Percentiles rank a stretch among this genome's conserved stretches.
Conservation (phyloP, 2,113 vertebrate genomes). For the Romanogobio albipinnatus region DNA sequence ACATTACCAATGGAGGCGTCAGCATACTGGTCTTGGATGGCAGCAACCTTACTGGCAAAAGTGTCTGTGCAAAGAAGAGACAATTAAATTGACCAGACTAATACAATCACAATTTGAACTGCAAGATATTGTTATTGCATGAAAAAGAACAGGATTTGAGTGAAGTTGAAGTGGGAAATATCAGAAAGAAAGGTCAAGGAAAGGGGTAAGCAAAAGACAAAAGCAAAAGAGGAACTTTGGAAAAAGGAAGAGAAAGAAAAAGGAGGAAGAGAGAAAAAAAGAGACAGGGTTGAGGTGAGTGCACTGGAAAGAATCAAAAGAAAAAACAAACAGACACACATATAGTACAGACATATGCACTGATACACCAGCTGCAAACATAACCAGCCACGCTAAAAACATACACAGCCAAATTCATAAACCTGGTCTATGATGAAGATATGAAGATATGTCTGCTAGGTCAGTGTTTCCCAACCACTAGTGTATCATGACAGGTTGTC, state of each 20-base stretch:
- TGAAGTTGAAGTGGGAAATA: slow-evolving; percentile 17
- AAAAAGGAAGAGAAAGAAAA: background rate
- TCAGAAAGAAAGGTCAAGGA: slow-evolving; percentile 16
- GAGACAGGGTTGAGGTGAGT: background rate
- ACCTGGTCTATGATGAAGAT: background rate
- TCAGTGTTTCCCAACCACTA: too few relatives aligned
- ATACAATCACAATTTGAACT: background rate
- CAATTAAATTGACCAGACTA: background rate
- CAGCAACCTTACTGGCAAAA: slow-evolving; percentile 83
- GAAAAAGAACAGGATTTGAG: background rate
- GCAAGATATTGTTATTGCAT: background rate
- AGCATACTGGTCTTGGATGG: slow-evolving; percentile 84
- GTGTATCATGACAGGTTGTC: too few relatives aligned
- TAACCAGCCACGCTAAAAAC: slow-evolving; percentile 22
- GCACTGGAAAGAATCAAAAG: background rate
- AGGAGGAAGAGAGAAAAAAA: background rate
- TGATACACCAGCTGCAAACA: slow-evolving; percentile 4
- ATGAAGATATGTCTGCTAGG: background rate
- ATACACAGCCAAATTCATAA: background rate
- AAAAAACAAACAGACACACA: background rate
- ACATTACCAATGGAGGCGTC: slow-evolving; percentile 85
- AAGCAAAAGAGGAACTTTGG: background rate
- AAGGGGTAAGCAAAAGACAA: background rate
- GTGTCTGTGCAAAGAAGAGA: slow-evolving; percentile 71
- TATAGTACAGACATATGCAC: background rate